Percentiles rank a stretch among this genome's conserved stretches.
Evolutionary conservation across 2,113 vertebrate genomes (phyloP).

Genomic region (Hippoglossus stenolepis): DNA sequence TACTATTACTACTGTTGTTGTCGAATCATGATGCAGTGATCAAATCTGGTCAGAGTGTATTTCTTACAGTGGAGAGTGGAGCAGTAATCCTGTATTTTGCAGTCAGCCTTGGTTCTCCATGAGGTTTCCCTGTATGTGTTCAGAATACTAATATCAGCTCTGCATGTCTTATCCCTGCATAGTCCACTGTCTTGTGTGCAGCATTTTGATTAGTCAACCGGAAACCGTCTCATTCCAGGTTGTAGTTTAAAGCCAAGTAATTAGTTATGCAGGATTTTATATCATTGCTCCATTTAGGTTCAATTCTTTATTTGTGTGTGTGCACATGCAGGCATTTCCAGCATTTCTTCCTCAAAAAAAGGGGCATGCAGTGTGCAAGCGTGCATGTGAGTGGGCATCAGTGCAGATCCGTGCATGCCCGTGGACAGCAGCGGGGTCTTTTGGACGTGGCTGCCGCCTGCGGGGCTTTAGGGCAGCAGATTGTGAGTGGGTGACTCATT

Average conservation of each 20-base stretch:
- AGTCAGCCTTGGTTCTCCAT: constrained; percentile 34
- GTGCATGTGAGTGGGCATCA: constrained; percentile 3
- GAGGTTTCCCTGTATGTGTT: constrained; percentile 42
- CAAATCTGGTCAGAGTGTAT: background rate
- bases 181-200: background rate
- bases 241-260: constrained; percentile 20
- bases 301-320: background rate
- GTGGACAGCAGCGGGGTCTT: constrained; percentile 40
- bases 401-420: background rate
- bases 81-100: constrained; percentile 41
- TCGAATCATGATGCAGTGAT: constrained; percentile 4
- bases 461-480: constrained; percentile 67
- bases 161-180: background rate
- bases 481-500: constrained; percentile 78
- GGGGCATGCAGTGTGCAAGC: background rate
- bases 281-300: background rate
- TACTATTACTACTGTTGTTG: background rate
- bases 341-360: background rate
- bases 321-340: background rate
- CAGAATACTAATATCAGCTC: constrained; percentile 57
- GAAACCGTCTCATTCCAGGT: constrained; percentile 7
- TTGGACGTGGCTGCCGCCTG: constrained; percentile 56
- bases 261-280: background rate
- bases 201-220: constrained; percentile 9
- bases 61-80: constrained; percentile 16